phyloP scores from a whole-genome alignment of 2,797 vertebrate species.

The Australoheros facetus region DNA sequence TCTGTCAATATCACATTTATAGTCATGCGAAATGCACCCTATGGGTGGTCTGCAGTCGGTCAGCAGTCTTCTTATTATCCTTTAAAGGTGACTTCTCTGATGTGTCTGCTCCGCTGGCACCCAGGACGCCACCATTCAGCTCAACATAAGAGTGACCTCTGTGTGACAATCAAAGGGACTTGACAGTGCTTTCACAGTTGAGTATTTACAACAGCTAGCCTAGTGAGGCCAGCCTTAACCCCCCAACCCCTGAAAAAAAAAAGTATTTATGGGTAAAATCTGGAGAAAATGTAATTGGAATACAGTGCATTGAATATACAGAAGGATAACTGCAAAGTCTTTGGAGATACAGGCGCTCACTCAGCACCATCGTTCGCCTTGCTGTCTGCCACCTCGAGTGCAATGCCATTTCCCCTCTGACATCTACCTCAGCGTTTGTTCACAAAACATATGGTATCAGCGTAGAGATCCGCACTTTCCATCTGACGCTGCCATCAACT shows the following conservation, averaged over 20 bases:
- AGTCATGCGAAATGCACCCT: conserved; percentile 67
- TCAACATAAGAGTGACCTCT: conserved; percentile 63
- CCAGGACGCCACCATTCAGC: conserved; percentile 47
- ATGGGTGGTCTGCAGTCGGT: conserved; percentile 68
- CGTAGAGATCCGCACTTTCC: conserved; percentile 63
- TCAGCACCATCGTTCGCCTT: conserved; percentile 62
- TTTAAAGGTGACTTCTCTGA: conserved; percentile 77
- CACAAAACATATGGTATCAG: conserved; percentile 61
- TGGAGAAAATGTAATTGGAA: conserved; percentile 25
- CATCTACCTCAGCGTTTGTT: conserved; percentile 52
- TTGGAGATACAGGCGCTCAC: conserved; percentile 55
- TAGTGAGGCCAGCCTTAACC: background rate
- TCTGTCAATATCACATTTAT: conserved; percentile 77
- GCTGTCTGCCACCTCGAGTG: conserved; percentile 52
- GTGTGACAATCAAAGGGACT: conserved; percentile 68
- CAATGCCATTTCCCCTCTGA: conserved; percentile 49
- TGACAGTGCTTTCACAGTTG: conserved; percentile 55
- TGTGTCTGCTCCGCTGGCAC: conserved; percentile 37
- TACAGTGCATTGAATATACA: conserved; percentile 20
- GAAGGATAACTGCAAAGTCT: conserved; percentile 65
- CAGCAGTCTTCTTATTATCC: conserved; percentile 73
- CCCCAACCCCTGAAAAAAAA: background rate
- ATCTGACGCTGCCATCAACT: conserved; percentile 51
- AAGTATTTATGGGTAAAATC: conserved; percentile 40
- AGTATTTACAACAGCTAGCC: conserved; percentile 60